Evolutionary conservation across 2,797 vertebrate species (phyloP), one percentile per base, ranked within the genome.

Genomic region (Oreonectes daqikongensis): DNA sequence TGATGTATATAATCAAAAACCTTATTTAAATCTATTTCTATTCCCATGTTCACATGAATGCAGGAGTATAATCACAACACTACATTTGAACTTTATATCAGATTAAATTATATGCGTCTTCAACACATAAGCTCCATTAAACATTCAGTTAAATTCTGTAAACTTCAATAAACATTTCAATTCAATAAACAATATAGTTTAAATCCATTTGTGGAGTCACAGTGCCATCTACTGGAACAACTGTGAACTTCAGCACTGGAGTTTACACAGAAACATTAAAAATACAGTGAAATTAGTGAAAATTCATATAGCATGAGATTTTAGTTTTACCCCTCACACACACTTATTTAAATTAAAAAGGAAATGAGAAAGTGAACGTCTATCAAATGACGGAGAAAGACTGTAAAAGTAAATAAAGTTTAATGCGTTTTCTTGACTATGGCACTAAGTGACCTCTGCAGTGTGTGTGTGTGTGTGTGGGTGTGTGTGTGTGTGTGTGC

Each of bases 211-310:
- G 77, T 92, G 90, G 86, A 84, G 87, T 68, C 86, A 91, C 83
- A 92, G 81, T 90, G 90, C 90, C 92, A 90, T 92, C 92, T 85
- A 90, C n/a, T 91, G 92, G 88, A 50, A 4, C 68, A 53, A 71
- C 0, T 1, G 0, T 3, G 75, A 85, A 91, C 79, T 86, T 69
- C 83, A 50, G 24, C 48, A 57, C 35, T 69, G 14, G 40, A 73
- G 59, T 30, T 28, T 32, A 65, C 2, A 24, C 6, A 22, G 26
- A 44, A 77, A 9, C 35, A 35, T 24, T 4, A 24, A 3, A 7
- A 7, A 38, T 15, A 12, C 2, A 53, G 15, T 66, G 15, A 18
- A 55, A 48, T 10, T 1, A 9, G 12, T 0, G 2, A 52, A 61
- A 46, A 26, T n/a, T 40, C 60, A 35, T 40, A 61, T 10, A 44